Percentiles rank a stretch among this genome's conserved stretches.
Evolutionary conservation across 1,140 invertebrate species (phyloP).

Genomic region (Archegozetes longisetosus): DNA sequence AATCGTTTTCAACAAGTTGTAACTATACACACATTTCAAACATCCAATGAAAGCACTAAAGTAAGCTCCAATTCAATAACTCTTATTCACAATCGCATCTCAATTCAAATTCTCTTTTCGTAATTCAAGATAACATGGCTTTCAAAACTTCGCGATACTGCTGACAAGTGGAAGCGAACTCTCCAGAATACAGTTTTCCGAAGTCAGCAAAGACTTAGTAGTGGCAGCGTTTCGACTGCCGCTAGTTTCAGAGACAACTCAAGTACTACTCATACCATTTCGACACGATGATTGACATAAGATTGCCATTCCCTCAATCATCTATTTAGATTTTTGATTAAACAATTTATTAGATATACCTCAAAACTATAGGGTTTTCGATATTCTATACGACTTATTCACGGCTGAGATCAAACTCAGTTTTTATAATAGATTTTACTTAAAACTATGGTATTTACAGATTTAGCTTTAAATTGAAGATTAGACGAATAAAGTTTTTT

Average conservation of each 20-base stretch:
- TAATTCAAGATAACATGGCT: constrained; percentile 33
- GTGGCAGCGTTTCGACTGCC: constrained; percentile 9
- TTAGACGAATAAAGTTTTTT: too few species aligned
- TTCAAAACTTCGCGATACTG: constrained; percentile 34
- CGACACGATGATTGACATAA: not conserved
- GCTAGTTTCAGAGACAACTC: constrained; percentile 4
- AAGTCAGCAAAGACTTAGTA: constrained; percentile 13
- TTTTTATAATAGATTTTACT: too few species aligned
- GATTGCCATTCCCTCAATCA: not conserved
- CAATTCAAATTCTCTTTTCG: constrained; percentile 7
- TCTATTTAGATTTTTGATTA: not conserved
- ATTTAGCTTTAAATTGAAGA: too few species aligned
- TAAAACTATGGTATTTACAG: too few species aligned
- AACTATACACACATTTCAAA: constrained; percentile 40
- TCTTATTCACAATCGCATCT: constrained; percentile 2
- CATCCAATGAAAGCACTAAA: constrained; percentile 35
- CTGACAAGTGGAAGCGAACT: constrained; percentile 38
- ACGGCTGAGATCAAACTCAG: too few species aligned
- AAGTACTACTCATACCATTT: not conserved
- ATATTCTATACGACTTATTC: too few species aligned
- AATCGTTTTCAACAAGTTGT: constrained; percentile 43
- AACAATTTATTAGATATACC: too few species aligned
- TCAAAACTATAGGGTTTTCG: too few species aligned
- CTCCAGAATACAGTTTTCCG: constrained; percentile 35
- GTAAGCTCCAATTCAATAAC: constrained; percentile 26